Evolutionary conservation across 2,888 invertebrate species (phyloP).

Genomic region (Stenchaetothrips biformis): DNA sequence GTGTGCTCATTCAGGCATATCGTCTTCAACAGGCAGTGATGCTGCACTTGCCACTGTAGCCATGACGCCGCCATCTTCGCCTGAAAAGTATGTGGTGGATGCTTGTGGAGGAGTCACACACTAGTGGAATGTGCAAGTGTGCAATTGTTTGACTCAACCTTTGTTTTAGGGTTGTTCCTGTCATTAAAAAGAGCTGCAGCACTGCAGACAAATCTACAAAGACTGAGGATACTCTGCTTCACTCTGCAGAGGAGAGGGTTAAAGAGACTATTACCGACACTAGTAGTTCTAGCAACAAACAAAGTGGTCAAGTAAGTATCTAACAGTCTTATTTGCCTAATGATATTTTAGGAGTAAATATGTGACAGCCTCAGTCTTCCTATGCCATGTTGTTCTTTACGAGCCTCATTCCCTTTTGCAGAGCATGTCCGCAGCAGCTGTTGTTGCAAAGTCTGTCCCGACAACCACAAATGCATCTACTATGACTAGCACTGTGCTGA

Average conservation of each 20-base stretch:
- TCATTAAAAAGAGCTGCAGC: conserved; percentile 45
- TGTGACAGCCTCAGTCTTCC: conserved; percentile 29
- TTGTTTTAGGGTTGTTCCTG: conserved; percentile 45
- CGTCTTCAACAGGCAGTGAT: conserved; percentile 26
- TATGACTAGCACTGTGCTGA: conserved; percentile 48
- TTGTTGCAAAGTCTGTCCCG: conserved; percentile 37
- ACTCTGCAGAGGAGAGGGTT: conserved; percentile 39
- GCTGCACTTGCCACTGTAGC: conserved; percentile 31
- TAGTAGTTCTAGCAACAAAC: conserved; percentile 7
- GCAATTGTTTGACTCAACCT: not conserved
- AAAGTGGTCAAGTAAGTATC: not conserved
- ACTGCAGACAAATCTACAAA: conserved; percentile 67
- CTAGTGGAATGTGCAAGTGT: not conserved
- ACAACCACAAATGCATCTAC: conserved; percentile 53
- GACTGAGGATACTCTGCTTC: conserved; percentile 53
- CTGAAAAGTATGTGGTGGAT: conserved; percentile 53
- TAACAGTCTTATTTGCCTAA: no score
- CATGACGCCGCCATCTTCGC: conserved; percentile 56
- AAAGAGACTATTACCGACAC: conserved; percentile 27
- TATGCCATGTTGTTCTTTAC: conserved; percentile 31
- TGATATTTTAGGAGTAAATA: no score
- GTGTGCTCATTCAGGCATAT: conserved; percentile 18
- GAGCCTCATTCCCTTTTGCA: conserved; percentile 37
- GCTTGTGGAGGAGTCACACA: conserved; percentile 1
- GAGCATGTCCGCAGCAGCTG: conserved; percentile 24